phyloP scores from a whole-genome alignment of 2,888 invertebrate species.

The Drosophila nr. perissopoda region DNA sequence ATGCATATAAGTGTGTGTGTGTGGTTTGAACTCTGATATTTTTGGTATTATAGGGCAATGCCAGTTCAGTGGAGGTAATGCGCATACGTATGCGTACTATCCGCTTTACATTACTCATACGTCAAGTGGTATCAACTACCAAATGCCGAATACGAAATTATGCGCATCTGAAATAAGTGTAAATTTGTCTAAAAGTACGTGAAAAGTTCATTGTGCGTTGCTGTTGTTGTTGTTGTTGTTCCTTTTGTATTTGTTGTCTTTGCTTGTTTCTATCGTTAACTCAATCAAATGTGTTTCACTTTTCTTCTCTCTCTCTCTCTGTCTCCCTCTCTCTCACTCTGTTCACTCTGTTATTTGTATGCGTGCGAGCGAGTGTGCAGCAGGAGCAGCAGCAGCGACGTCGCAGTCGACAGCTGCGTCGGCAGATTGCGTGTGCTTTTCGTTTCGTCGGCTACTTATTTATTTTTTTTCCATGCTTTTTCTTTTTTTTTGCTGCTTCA shows the following conservation, averaged over 20 bases:
- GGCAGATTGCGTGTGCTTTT: conserved; percentile 62
- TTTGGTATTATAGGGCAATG: conserved; percentile 23
- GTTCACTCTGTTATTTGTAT: conserved; percentile 3
- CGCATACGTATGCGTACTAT: conserved; percentile 51
- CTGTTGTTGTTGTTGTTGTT: not conserved
- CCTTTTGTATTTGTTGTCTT: not conserved
- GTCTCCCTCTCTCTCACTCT: conserved; percentile 8
- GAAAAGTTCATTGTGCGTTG: conserved; percentile 68
- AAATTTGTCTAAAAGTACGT: conserved; percentile 34
- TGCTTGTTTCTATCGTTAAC: conserved; percentile 55
- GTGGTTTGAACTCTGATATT: conserved; percentile 69
- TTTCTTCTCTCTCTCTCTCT: conserved; percentile 35
- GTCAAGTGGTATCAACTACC: conserved; percentile 32
- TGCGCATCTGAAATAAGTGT: conserved; percentile 62
- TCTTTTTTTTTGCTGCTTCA: conserved; percentile 36
- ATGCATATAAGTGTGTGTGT: not conserved
- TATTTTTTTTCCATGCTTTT: conserved; percentile 17
- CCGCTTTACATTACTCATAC: conserved; percentile 63
- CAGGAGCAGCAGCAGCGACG: conserved; percentile 32
- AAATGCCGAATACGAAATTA: conserved; percentile 42
- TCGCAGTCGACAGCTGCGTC: conserved; percentile 47
- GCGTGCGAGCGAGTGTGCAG: conserved; percentile 24
- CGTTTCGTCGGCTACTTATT: conserved; percentile 55
- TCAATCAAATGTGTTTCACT: conserved; percentile 66
- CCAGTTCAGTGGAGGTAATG: not conserved